phyloP scores from a whole-genome alignment of 1,140 invertebrate species.

The Hestina assimilis region DNA sequence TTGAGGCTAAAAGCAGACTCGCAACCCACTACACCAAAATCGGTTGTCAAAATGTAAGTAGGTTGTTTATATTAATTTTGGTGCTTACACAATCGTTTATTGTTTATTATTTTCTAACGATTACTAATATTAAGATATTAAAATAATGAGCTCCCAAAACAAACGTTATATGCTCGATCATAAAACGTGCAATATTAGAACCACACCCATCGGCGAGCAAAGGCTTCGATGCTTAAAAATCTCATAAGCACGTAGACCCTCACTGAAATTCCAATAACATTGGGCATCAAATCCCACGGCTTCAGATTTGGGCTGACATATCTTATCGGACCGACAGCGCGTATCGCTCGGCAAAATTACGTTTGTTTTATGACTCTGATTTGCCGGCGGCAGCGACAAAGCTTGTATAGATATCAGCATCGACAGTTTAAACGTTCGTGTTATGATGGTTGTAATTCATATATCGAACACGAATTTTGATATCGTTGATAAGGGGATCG shows the following conservation, averaged over 20 bases:
- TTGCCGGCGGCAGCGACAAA: conserved; percentile 68
- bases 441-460: conserved; percentile 76
- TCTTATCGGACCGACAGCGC: conserved; percentile 56
- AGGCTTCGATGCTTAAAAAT: conserved; percentile 21
- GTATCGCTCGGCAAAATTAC: conserved; percentile 69
- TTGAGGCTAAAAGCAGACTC: too few relatives aligned
- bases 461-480: conserved; percentile 70
- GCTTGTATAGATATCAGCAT: conserved; percentile 45
- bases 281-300: conserved; percentile 63
- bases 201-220: conserved; percentile 2
- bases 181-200: background rate
- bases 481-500: conserved; percentile 57
- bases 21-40: too few relatives aligned
- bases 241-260: conserved; percentile 18
- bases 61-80: too few relatives aligned
- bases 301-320: conserved; percentile 72
- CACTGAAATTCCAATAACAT: conserved; percentile 57
- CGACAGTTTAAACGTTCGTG: conserved; percentile 62
- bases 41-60: too few relatives aligned
- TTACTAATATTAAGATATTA: too few relatives aligned
- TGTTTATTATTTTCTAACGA: too few relatives aligned
- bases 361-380: conserved; percentile 76
- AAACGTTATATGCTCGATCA: background rate
- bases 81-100: too few relatives aligned
- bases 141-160: too few relatives aligned